These are phyloP conservation scores for Desoria tigrina DNA, from an alignment of 2,888 invertebrate species.

Conservation along the genomic window DNA sequence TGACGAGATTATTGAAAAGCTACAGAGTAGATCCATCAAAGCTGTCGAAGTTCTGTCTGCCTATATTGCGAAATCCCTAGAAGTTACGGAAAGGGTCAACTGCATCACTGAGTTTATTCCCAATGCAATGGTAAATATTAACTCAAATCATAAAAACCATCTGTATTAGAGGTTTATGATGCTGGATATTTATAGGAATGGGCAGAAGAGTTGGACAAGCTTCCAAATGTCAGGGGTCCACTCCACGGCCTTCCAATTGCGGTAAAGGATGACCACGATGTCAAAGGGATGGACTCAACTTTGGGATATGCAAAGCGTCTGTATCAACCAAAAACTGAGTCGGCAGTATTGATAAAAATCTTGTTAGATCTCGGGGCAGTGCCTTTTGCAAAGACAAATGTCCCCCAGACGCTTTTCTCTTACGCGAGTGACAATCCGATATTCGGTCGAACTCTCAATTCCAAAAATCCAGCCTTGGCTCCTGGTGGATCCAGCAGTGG, in stretches of 20 bases:
- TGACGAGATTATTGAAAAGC: too few species aligned
- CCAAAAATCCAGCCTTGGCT: slow-evolving; percentile 35
- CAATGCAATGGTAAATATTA: slow-evolving; percentile 50
- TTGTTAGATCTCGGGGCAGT: slow-evolving; percentile 57
- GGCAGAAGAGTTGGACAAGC: slow-evolving; percentile 48
- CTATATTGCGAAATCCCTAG: slow-evolving; percentile 49
- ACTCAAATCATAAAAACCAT: too few species aligned
- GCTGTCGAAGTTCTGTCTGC: slow-evolving; percentile 46
- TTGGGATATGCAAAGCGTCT: slow-evolving; percentile 54
- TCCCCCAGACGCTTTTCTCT: slow-evolving; percentile 56
- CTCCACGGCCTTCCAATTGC: slow-evolving; percentile 56
- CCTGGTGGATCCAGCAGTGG: slow-evolving; percentile 49
- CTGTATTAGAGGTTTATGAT: too few species aligned
- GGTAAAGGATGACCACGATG: slow-evolving; percentile 55
- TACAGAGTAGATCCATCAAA: too few species aligned
- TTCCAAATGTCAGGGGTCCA: slow-evolving; percentile 49
- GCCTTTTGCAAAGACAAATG: slow-evolving; percentile 54
- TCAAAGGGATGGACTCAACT: slow-evolving; percentile 57
- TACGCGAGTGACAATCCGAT: slow-evolving; percentile 47
- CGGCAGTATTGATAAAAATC: slow-evolving; percentile 27
- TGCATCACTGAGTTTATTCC: slow-evolving; percentile 55
- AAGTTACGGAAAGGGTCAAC: slow-evolving; percentile 52
- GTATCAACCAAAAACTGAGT: slow-evolving; percentile 51
- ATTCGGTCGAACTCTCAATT: slow-evolving; percentile 47
- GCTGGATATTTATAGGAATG: slow-evolving; percentile 29